A percentile compares a stretch with the other conserved stretches of the same genome.
These are phyloP conservation scores for Myotis brandtii DNA, from an alignment of 2,113 vertebrate species.

Conservation along the genomic window DNA sequence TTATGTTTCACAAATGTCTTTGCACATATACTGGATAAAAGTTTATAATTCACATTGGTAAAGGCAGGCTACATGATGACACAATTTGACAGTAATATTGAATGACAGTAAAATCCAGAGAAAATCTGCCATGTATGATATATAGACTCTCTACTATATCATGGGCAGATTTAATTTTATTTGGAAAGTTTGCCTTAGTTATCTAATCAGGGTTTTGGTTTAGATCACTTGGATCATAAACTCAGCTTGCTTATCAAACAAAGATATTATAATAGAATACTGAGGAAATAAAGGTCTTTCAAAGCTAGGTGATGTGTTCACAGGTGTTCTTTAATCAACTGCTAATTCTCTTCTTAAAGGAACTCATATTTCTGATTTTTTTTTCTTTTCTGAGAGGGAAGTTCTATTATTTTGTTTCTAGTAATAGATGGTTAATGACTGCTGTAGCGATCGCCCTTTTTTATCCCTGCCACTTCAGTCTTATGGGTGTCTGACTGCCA, in stretches of 20 bases:
- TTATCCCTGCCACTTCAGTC: not conserved
- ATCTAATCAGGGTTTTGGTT: not conserved
- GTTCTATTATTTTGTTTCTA: conserved; percentile 15
- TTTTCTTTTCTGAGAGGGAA: not conserved
- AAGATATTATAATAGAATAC: not conserved
- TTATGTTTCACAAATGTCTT: not conserved
- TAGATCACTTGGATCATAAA: not conserved
- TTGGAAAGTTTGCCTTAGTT: conserved; percentile 1
- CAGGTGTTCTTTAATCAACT: not conserved
- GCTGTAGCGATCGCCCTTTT: not conserved
- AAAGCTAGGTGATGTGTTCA: not conserved
- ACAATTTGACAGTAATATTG: not conserved
- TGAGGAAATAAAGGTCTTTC: not conserved
- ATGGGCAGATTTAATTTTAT: not conserved
- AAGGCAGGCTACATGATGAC: not conserved
- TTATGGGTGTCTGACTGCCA: not conserved
- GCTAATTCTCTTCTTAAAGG: not conserved
- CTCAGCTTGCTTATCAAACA: not conserved
- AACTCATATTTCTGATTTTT: conserved; percentile 11
- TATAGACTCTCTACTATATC: not conserved
- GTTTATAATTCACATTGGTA: not conserved
- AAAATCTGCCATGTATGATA: not conserved
- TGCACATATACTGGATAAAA: not conserved
- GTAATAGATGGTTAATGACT: not conserved
- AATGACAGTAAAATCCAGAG: not conserved